Base-by-base conservation (phyloP, 92 coral and sea anemone genomes). In the Epizoanthus fatuus region DNA sequence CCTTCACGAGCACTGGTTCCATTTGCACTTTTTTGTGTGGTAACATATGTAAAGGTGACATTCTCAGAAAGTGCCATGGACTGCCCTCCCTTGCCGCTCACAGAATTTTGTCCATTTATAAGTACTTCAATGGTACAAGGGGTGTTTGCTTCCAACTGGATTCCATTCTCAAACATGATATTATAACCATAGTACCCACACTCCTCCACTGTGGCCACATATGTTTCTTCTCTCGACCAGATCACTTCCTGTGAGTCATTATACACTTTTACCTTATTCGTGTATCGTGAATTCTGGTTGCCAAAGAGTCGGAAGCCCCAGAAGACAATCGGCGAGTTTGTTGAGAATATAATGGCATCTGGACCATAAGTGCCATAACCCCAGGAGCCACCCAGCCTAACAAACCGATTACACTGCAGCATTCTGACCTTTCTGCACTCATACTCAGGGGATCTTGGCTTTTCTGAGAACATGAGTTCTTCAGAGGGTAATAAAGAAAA, bases 251-350 rank as follows among this genome's bases (percentile, higher is more conserved):
- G 81, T 3, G 81, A 76, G 53, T 76, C 81, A 19, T 76, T 76
- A 32, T 76, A 76, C 15, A 76, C 81, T 59, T 76, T 76, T 17
- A 76, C 15, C 81, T 76, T 76, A 68, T 59, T 76, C 3, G 53
- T 37, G 54, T 76, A 76, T 17, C 62, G 81, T 4, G 81, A 76
- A 40, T 59, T 42, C 12, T 59, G 69, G 53, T 76, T 76, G 32
- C 81, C 81, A n/a, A 76, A 76, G 45, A 76, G 81, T 20, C 81
- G 81, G 69, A 76, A 76, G 14, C 81, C 81, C 81, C 67, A 40
- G 81, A 76, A 76, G 11, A 76, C 81, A 76, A 76, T 59, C 4
- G 81, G 69, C 1, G 69, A 40, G 49, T 76, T 76, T 9, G 81
- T 76, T 16, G 81, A 76, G 69, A 76, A 76, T 39, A 76, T 76